phyloP scores from a whole-genome alignment of 1,140 invertebrate species.

The Zaprionus nigranus region DNA sequence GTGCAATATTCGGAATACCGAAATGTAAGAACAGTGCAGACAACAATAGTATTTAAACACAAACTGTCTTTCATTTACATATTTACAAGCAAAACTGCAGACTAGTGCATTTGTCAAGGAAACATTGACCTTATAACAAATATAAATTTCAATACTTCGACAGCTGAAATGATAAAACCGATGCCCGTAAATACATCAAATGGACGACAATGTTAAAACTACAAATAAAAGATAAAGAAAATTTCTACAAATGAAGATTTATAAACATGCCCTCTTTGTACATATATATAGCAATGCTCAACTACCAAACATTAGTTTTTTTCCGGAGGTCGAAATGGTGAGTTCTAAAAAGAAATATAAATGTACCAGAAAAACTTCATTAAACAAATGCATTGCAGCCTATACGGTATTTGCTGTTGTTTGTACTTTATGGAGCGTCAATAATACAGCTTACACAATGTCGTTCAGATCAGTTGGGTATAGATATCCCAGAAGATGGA shows the following conservation, averaged over 20 bases:
- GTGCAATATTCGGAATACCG: not conserved
- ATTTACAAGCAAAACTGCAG: not conserved
- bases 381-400: not conserved
- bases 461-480: not conserved
- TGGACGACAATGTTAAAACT: not conserved
- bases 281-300: not conserved
- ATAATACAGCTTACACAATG: not conserved
- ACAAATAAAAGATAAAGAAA: not conserved
- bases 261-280: not conserved
- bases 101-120: not conserved
- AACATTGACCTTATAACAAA: not conserved
- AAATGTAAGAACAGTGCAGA: not conserved
- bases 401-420: not conserved
- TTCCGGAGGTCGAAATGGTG: conserved; percentile 1
- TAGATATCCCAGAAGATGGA: not conserved
- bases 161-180: too few species aligned
- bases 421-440: not conserved
- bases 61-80: not conserved
- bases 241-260: not conserved
- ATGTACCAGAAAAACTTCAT: not conserved
- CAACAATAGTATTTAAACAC: too few species aligned
- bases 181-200: not conserved
- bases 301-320: not conserved
- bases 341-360: not conserved
- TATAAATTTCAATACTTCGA: not conserved